These are phyloP conservation scores for Ispidina lecontei DNA, from an alignment of 2,797 vertebrate species.

Conservation along the genomic window DNA sequence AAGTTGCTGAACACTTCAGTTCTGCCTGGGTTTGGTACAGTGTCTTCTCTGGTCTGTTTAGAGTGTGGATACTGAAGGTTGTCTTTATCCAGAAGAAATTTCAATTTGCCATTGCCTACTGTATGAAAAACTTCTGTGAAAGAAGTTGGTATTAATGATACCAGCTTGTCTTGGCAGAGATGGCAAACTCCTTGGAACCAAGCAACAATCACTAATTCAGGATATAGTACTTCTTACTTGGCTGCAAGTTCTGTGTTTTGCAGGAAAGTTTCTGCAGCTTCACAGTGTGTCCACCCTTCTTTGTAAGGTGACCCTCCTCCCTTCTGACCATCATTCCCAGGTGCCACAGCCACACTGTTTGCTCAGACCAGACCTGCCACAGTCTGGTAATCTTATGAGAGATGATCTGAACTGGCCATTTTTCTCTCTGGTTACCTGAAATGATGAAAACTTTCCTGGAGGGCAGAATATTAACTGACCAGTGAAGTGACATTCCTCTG, in stretches of 20 bases:
- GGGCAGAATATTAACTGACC: neutral
- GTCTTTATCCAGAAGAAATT: neutral
- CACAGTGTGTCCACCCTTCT: neutral
- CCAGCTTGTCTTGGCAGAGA: neutral
- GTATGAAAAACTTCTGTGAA: neutral
- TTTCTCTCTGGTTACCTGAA: neutral
- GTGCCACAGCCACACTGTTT: neutral
- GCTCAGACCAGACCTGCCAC: neutral
- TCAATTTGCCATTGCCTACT: neutral
- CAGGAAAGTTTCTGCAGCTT: neutral
- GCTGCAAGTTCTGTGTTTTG: neutral
- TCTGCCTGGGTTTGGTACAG: neutral
- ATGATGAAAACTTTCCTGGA: neutral
- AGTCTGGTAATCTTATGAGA: neutral
- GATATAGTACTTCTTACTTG: neutral
- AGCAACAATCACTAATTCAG: neutral
- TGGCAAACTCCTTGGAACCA: neutral
- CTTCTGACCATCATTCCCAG: neutral
- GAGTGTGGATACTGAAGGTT: neutral
- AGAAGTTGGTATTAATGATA: neutral
- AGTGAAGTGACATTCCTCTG: conserved; percentile 11
- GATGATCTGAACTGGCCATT: neutral
- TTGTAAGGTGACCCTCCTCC: neutral
- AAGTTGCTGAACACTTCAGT: neutral
- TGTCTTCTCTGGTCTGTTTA: neutral